Base-by-base conservation (phyloP, 2,888 invertebrate species). In the Polymixis lichenea region DNA sequence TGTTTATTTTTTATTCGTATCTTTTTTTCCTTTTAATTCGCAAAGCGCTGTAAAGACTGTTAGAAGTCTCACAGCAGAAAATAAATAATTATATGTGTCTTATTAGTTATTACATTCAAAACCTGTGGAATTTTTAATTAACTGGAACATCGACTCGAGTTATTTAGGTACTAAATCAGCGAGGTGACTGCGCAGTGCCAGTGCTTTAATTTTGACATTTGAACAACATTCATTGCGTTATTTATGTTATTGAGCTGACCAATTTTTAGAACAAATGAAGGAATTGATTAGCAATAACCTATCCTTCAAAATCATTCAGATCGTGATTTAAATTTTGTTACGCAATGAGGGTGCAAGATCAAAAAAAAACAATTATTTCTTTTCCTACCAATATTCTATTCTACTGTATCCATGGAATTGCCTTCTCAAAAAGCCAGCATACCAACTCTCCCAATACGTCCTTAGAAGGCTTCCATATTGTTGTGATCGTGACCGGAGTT, bases 401-500 rank as follows among this genome's bases (percentile, higher is more conserved):
- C n/a, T 6, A 2, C 15, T 72, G 3, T 32, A 25, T 46, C 25
- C 32, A 49, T 9, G 43, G 13, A 32, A 58, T 46, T 53, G 22
- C n/a, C 13, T 49, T 5, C 8, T 5, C n/a, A 7, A 56, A 53
- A 53, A 49, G 15, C 6, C 60, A 61, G 13, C 25, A 32, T 32
- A 46, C 25, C 25, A 25, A 6, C 15, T 38, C 49, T 56, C 49
- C 67, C 17, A 43, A 67, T 46, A 15, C 43, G 28, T 84, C 80
- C 60, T 80, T 71, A 70, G 58, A 77, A 77, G 72, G 53, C 49
- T 73, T 64, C 69, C 15, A 74, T 68, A 43, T 46, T 38, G 13
- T 46, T 61, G n/a, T 80, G 71, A 58, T 82, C 82, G 82, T 82
- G 82, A 82, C 71, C 67, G 70, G 15, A 82, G 53, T 61, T 68